Conservation (phyloP, 1,140 invertebrate genomes). For the Hormaphis cornu region DNA sequence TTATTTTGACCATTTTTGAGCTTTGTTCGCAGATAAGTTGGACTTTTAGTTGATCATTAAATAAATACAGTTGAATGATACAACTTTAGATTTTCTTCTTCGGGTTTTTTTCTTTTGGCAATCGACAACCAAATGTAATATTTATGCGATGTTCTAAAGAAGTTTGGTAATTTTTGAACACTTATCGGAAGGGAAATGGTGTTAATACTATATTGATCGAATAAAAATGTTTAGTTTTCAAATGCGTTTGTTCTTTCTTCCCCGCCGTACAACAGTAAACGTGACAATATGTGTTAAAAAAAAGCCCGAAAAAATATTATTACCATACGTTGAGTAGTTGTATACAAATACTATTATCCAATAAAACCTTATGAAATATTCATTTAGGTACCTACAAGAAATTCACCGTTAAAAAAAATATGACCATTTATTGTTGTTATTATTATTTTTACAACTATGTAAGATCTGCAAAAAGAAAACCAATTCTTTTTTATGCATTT, state of each 20-base stretch:
- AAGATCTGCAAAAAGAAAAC: background rate
- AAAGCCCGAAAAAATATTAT: background rate
- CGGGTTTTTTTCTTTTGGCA: too few relatives aligned
- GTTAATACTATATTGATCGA: background rate
- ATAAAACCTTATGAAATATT: constrained; percentile 6
- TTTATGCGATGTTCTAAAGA: too few relatives aligned
- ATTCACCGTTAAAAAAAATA: background rate
- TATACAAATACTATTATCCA: background rate
- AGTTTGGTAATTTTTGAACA: too few relatives aligned
- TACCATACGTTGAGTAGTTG: background rate
- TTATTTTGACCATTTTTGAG: too few relatives aligned
- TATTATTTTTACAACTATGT: background rate
- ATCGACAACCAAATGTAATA: too few relatives aligned
- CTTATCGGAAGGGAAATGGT: too few relatives aligned
- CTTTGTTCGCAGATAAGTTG: too few relatives aligned
- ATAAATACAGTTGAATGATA: too few relatives aligned
- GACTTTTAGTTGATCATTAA: too few relatives aligned
- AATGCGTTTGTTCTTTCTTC: background rate
- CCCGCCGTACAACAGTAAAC: too few relatives aligned
- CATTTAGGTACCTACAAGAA: background rate
- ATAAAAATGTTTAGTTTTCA: background rate
- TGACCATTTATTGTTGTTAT: background rate
- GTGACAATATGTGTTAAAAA: background rate
- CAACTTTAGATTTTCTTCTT: too few relatives aligned
- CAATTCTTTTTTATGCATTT: constrained; percentile 1